A percentile compares a stretch with the other conserved stretches of the same genome.
These are phyloP conservation scores for Poeciliopsis presidionis DNA, from an alignment of 2,797 vertebrate species.

Conservation along the genomic window DNA sequence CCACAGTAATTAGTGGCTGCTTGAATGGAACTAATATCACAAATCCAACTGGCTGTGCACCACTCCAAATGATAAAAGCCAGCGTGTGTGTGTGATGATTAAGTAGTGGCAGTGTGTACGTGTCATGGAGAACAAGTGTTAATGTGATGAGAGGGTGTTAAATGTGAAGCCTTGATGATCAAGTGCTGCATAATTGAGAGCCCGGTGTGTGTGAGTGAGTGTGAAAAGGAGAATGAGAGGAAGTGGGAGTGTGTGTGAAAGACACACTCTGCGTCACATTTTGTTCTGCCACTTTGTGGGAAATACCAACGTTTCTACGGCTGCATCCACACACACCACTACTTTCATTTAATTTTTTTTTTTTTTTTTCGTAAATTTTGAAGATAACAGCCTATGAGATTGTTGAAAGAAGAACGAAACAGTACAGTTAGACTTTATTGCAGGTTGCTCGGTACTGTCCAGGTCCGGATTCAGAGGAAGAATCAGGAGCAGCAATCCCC, in stretches of 20 bases:
- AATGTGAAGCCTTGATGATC: constrained; percentile 58
- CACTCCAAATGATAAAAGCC: constrained; percentile 59
- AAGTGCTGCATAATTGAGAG: constrained; percentile 58
- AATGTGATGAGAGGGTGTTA: constrained; percentile 58
- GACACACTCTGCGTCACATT: neutral
- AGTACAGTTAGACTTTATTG: neutral
- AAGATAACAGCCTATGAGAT: neutral
- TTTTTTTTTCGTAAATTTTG: too few species aligned
- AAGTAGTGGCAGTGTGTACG: constrained; percentile 40
- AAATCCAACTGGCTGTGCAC: constrained; percentile 44
- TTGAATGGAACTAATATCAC: constrained; percentile 71
- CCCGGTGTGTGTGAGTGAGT: constrained; percentile 28
- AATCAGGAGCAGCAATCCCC: neutral
- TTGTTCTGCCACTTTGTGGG: constrained; percentile 2
- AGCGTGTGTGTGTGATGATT: constrained; percentile 46
- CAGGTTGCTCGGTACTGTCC: neutral
- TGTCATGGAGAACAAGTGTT: constrained; percentile 51
- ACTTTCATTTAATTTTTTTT: neutral
- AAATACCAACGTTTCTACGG: constrained; percentile 1
- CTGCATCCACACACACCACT: neutral
- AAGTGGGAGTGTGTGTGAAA: constrained; percentile 21
- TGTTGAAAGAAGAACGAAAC: neutral
- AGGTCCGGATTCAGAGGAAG: neutral
- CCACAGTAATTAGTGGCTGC: constrained; percentile 61
- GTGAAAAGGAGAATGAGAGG: constrained; percentile 27